phyloP scores from a whole-genome alignment of 2,888 invertebrate species.

The Charanyca ferruginea region DNA sequence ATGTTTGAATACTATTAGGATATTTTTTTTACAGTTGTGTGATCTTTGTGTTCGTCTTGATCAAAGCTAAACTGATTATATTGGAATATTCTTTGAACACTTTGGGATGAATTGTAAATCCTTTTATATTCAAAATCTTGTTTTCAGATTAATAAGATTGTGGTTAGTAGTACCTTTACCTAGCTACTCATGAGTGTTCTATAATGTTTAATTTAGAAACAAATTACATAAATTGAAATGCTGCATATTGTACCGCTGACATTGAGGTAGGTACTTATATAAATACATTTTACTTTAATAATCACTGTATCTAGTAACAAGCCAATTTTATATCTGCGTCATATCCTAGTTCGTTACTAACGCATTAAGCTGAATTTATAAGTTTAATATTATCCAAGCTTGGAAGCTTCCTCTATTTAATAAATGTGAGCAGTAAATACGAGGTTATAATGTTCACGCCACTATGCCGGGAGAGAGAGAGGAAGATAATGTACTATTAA shows the following conservation, averaged over 20 bases:
- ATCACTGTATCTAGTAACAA: constrained; percentile 13
- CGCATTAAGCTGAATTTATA: constrained; percentile 56
- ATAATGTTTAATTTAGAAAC: neutral
- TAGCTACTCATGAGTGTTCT: too few species aligned
- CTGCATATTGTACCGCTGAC: too few species aligned
- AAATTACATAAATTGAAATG: neutral
- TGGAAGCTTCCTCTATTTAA: constrained; percentile 53
- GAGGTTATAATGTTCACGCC: constrained; percentile 58
- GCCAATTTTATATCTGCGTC: constrained; percentile 41
- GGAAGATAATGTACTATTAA: constrained; percentile 42
- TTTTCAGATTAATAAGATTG: neutral
- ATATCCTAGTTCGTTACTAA: constrained; percentile 51
- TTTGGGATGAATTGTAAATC: constrained; percentile 1
- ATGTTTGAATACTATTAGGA: constrained; percentile 79
- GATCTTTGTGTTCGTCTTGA: constrained; percentile 69
- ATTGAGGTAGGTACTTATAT: too few species aligned
- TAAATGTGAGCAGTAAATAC: constrained; percentile 56
- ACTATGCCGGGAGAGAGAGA: constrained; percentile 36
- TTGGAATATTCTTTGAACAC: constrained; percentile 5
- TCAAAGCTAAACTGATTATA: constrained; percentile 44
- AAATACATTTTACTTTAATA: too few species aligned
- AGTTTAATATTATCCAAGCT: constrained; percentile 62
- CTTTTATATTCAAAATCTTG: neutral
- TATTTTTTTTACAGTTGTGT: constrained; percentile 85
- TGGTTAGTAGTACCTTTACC: neutral